These are phyloP conservation scores for Agrenia bidenticulata DNA, from an alignment of 2,888 invertebrate species.

Conservation along the genomic window DNA sequence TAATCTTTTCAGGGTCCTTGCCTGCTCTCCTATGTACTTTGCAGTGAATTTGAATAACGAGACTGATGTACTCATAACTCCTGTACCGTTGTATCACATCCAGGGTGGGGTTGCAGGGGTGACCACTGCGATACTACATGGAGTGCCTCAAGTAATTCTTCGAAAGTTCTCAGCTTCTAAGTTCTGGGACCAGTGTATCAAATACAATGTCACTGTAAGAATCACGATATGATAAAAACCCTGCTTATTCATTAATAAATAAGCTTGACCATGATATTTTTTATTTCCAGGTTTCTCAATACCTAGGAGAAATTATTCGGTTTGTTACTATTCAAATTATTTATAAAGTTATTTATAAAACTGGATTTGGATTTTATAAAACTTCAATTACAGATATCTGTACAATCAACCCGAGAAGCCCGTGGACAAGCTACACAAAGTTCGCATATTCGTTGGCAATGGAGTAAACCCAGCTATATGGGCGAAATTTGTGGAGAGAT, in stretches of 20 bases:
- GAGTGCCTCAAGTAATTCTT: slow-evolving; percentile 60
- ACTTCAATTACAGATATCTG: slow-evolving; percentile 61
- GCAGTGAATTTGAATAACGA: slow-evolving; percentile 66
- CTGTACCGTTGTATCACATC: slow-evolving; percentile 93
- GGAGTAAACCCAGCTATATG: slow-evolving; percentile 93
- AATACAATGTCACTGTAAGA: slow-evolving; percentile 61
- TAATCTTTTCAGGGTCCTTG: slow-evolving; percentile 18
- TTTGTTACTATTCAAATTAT: not conserved
- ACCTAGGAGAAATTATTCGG: slow-evolving; percentile 83
- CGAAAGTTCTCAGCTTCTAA: slow-evolving; percentile 62
- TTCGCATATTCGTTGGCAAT: slow-evolving; percentile 78
- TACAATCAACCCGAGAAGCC: slow-evolving; percentile 71
- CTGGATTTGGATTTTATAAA: not conserved
- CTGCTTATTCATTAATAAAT: too few relatives aligned
- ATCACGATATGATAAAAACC: too few relatives aligned
- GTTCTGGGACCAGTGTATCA: slow-evolving; percentile 63
- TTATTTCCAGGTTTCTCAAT: slow-evolving; percentile 62
- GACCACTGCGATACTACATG: slow-evolving; percentile 57
- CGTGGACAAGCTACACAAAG: slow-evolving; percentile 69
- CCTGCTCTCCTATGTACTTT: slow-evolving; percentile 26
- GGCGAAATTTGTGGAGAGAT: slow-evolving; percentile 82
- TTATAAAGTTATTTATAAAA: not conserved
- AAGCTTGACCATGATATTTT: too few relatives aligned
- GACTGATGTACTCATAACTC: slow-evolving; percentile 80
- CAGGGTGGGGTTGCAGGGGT: slow-evolving; percentile 69